Evolutionary conservation across 2,113 vertebrate species (phyloP).

Genomic region (Cyprinodon tularosa): DNA sequence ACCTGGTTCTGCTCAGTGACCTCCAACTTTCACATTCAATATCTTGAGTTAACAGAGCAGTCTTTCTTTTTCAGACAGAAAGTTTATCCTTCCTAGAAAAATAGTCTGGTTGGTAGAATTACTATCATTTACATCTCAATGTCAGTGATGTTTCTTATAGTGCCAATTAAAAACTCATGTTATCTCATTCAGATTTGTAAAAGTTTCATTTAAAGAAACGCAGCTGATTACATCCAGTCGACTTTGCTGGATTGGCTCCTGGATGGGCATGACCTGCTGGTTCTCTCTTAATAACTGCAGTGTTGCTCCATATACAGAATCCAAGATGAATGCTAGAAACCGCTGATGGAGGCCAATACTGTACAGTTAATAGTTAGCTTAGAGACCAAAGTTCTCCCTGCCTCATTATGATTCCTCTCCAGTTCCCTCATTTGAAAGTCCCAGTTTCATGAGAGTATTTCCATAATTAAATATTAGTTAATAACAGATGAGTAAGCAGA

Average conservation of each 20-base stretch:
- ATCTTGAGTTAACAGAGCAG: too few species aligned
- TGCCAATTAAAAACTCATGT: too few species aligned
- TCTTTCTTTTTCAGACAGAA: too few species aligned
- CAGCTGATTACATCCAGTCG: neutral
- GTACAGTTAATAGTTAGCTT: slow-evolving; percentile 51
- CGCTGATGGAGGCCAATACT: slow-evolving; percentile 57
- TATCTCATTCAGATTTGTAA: too few species aligned
- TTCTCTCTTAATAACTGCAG: slow-evolving; percentile 47
- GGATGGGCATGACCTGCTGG: slow-evolving; percentile 25
- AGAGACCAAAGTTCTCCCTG: slow-evolving; percentile 49
- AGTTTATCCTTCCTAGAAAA: neutral
- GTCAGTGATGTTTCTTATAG: too few species aligned
- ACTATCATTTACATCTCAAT: neutral
- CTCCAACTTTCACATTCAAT: too few species aligned
- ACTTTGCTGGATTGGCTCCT: neutral
- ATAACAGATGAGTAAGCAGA: slow-evolving; percentile 32
- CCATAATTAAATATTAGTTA: slow-evolving; percentile 54
- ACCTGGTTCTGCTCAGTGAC: too few species aligned
- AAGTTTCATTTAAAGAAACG: too few species aligned
- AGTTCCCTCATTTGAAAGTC: slow-evolving; percentile 41
- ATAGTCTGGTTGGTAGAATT: neutral
- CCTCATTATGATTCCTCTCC: slow-evolving; percentile 54
- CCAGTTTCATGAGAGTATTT: slow-evolving; percentile 28
- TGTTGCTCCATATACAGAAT: slow-evolving; percentile 36
- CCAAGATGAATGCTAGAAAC: slow-evolving; percentile 48